Conservation (phyloP, 2,797 vertebrate genomes). For the Clamator glandarius region DNA sequence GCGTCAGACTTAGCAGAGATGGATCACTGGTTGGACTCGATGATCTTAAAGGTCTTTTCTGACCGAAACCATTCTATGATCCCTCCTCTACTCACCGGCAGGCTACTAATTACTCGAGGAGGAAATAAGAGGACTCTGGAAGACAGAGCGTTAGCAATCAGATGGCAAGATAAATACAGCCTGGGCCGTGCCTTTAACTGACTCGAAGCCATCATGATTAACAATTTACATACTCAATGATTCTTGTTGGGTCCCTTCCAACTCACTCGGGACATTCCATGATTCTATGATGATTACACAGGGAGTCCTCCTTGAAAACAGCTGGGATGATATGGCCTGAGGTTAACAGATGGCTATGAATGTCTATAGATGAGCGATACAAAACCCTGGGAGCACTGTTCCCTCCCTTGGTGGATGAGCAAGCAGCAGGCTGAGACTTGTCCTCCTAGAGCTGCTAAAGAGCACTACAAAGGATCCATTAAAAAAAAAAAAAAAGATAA, state of each 20-base stretch:
- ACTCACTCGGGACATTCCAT: too few relatives aligned
- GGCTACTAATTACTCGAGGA: neutral
- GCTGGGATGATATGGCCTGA: rapidly evolving
- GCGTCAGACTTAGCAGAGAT: too few relatives aligned
- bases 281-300: neutral
- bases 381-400: neutral
- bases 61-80: too few relatives aligned
- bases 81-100: neutral
- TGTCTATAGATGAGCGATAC: rapidly evolving
- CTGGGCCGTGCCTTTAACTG: neutral
- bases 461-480: neutral
- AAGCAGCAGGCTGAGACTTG: neutral
- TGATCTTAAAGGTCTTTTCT: too few relatives aligned
- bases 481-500: neutral
- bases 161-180: conserved; percentile 15
- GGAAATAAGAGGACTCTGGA: neutral
- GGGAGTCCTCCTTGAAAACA: neutral
- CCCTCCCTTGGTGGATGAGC: neutral
- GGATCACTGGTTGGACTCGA: too few relatives aligned
- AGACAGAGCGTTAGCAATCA: neutral
- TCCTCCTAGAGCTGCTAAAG: neutral
- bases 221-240: too few relatives aligned
- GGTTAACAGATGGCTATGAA: neutral
- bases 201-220: neutral
- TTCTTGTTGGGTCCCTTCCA: too few relatives aligned